Evolutionary conservation across 2,888 invertebrate genomes (phyloP).

Genomic region (Thymelicus lineola): DNA sequence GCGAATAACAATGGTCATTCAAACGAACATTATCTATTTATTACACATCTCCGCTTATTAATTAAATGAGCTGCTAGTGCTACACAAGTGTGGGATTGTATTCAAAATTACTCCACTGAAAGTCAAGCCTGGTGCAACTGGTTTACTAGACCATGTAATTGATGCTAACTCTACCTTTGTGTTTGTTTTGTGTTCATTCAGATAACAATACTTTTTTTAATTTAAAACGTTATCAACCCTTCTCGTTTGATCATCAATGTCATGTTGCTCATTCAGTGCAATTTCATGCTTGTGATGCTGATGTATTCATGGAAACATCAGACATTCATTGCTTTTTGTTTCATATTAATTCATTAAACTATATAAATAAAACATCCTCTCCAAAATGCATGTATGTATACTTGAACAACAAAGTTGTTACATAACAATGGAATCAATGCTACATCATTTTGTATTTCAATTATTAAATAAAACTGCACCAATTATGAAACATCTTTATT

Average conservation of each 20-base stretch:
- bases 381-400: background rate
- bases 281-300: conserved; percentile 13
- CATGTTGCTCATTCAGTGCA: background rate
- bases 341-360: background rate
- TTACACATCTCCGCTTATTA: conserved; percentile 47
- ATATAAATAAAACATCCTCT: conserved; percentile 1
- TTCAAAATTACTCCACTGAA: conserved; percentile 56
- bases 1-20: conserved; percentile 37
- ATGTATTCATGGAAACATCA: background rate
- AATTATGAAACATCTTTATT: no score
- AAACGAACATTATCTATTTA: conserved; percentile 37
- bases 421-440: no score
- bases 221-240: conserved; percentile 7
- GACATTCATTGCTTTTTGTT: background rate
- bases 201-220: conserved; percentile 25
- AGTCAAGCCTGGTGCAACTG: conserved; percentile 60
- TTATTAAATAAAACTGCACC: no score
- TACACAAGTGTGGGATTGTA: conserved; percentile 59
- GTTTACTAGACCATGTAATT: conserved; percentile 70
- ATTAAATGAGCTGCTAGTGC: conserved; percentile 53
- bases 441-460: no score
- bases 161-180: conserved; percentile 49
- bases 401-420: no score
- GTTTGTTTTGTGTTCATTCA: conserved; percentile 35
- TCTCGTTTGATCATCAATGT: conserved; percentile 9